Percentiles rank a stretch among this genome's conserved stretches.
phyloP scores from a whole-genome alignment of 2,888 invertebrate species.

The Drosophila neoperkinsi region DNA sequence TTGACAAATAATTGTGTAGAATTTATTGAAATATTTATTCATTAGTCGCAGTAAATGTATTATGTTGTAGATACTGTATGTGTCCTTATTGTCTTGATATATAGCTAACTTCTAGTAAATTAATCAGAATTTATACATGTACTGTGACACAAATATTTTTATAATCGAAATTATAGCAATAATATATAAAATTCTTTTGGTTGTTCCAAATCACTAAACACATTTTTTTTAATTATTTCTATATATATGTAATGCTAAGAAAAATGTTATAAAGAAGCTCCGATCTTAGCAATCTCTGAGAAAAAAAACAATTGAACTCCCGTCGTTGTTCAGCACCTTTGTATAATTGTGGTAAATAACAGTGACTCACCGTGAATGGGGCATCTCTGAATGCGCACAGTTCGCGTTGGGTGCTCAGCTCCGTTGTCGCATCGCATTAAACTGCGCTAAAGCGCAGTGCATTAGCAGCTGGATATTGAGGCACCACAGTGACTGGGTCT shows the following conservation, averaged over 20 bases:
- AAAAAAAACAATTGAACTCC: background rate
- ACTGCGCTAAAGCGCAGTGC: slow-evolving; percentile 62
- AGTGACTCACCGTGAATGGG: slow-evolving; percentile 12
- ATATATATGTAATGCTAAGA: too few species aligned
- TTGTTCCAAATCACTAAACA: too few species aligned
- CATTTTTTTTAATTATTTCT: too few species aligned
- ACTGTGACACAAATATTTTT: too few species aligned
- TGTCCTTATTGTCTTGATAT: background rate
- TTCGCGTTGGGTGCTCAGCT: slow-evolving; percentile 52
- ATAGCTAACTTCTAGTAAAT: background rate
- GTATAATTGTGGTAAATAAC: background rate
- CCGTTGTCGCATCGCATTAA: slow-evolving; percentile 75
- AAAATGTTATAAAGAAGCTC: too few species aligned
- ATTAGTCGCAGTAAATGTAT: background rate
- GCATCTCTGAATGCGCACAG: slow-evolving; percentile 35
- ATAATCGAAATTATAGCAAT: too few species aligned
- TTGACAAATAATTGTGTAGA: slow-evolving; percentile 9
- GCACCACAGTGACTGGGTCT: slow-evolving; percentile 29
- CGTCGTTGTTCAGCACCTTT: background rate
- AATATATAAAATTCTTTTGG: too few species aligned
- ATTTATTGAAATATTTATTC: background rate
- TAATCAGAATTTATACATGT: background rate
- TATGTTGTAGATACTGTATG: background rate
- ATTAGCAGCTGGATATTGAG: slow-evolving; percentile 74
- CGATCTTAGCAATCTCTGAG: background rate